Conservation (phyloP, 2,113 vertebrate species). For the Pipa parva region DNA sequence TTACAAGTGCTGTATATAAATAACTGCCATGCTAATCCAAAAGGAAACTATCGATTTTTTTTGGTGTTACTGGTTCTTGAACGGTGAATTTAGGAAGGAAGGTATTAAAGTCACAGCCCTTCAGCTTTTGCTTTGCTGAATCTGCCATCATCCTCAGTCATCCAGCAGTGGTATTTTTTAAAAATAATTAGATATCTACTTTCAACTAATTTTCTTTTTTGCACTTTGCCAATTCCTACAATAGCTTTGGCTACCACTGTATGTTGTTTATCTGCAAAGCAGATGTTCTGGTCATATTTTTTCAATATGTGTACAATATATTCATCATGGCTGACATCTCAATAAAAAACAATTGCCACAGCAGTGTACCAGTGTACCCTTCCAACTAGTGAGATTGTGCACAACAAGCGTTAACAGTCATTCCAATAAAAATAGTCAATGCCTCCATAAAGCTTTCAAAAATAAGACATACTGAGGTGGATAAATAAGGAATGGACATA, state of each 20-base stretch:
- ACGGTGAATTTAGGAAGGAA: too few relatives aligned
- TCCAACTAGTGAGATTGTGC: slow-evolving; percentile 47
- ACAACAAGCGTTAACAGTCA: slow-evolving; percentile 47
- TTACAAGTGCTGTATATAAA: too few relatives aligned
- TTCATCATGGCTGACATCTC: slow-evolving; percentile 58
- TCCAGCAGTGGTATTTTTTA: neutral
- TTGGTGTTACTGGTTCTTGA: too few relatives aligned
- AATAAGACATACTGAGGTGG: slow-evolving; percentile 39
- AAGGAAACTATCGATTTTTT: too few relatives aligned
- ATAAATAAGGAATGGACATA: slow-evolving; percentile 25
- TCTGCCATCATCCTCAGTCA: neutral
- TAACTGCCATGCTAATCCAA: too few relatives aligned
- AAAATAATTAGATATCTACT: neutral
- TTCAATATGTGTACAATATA: slow-evolving; percentile 65
- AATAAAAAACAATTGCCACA: slow-evolving; percentile 50
- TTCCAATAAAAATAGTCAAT: slow-evolving; percentile 38
- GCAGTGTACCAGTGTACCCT: slow-evolving; percentile 45
- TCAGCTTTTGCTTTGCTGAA: neutral
- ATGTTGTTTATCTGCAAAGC: neutral
- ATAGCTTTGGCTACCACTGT: neutral
- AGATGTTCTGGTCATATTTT: slow-evolving; percentile 45
- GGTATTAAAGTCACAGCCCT: neutral
- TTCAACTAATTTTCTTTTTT: neutral
- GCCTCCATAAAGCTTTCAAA: slow-evolving; percentile 46
- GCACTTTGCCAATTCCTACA: neutral